Evolutionary conservation across 2,888 invertebrate genomes (phyloP).

Genomic region (Seira ritae): DNA sequence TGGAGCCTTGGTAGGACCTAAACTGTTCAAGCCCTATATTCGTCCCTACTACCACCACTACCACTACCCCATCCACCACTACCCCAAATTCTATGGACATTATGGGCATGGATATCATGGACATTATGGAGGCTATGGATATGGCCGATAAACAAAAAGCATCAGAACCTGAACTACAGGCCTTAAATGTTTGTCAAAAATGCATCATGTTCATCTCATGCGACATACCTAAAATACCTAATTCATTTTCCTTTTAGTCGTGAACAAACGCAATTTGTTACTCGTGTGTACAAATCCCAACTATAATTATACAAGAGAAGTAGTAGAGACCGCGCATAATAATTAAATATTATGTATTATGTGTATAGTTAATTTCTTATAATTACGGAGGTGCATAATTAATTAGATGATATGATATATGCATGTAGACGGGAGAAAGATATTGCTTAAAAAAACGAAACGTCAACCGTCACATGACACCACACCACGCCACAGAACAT

Average conservation of each 20-base stretch:
- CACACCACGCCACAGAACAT: slow-evolving; percentile 21
- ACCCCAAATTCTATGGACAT: slow-evolving; percentile 28
- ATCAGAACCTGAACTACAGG: slow-evolving; percentile 14
- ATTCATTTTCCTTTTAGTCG: too few relatives aligned
- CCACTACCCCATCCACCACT: slow-evolving; percentile 51
- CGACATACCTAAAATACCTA: background rate
- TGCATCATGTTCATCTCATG: slow-evolving; percentile 14
- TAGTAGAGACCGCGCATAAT: background rate
- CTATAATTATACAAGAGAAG: background rate
- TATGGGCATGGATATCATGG: slow-evolving; percentile 37
- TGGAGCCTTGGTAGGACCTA: slow-evolving; percentile 63
- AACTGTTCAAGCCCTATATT: slow-evolving; percentile 59
- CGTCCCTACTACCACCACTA: slow-evolving; percentile 43
- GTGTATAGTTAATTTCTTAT: background rate
- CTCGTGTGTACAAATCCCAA: background rate
- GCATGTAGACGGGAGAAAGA: slow-evolving; percentile 45
- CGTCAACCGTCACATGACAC: slow-evolving; percentile 21
- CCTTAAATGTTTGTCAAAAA: background rate
- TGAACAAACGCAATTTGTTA: slow-evolving; percentile 5
- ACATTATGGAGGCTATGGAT: slow-evolving; percentile 23
- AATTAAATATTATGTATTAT: background rate
- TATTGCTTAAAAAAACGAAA: slow-evolving; percentile 32
- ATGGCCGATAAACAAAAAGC: slow-evolving; percentile 44
- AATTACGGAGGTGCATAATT: too few relatives aligned
- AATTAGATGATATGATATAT: slow-evolving; percentile 23